phyloP scores from a whole-genome alignment of 1,140 invertebrate genomes.

The Pseudomyrmex gracilis region DNA sequence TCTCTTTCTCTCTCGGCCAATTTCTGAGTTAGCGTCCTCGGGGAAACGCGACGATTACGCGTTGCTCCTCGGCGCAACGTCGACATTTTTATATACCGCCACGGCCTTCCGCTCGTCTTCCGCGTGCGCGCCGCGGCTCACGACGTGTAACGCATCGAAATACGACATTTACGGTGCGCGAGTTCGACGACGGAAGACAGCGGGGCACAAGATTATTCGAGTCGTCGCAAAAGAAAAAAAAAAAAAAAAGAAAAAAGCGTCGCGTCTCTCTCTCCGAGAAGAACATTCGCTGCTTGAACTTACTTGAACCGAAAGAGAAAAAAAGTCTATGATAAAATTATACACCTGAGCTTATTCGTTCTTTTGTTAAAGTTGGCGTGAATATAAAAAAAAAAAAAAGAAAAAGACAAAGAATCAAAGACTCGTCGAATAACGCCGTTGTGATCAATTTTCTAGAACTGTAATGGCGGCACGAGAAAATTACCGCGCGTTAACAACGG shows the following conservation, averaged over 20 bases:
- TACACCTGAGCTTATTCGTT: no score
- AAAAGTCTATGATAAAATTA: no score
- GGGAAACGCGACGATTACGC: slow-evolving; percentile 43
- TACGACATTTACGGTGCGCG: neutral
- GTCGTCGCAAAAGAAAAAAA: neutral
- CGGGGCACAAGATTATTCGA: neutral
- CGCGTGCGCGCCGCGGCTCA: no score
- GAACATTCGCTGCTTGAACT: no score
- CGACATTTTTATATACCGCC: slow-evolving; percentile 21
- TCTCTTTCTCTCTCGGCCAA: slow-evolving; percentile 11
- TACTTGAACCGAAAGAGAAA: no score
- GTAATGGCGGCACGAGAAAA: neutral
- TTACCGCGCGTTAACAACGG: slow-evolving; percentile 15
- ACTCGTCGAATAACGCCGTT: neutral
- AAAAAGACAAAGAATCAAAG: neutral
- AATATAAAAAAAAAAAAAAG: neutral
- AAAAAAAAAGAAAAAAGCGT: no score
- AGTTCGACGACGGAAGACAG: neutral
- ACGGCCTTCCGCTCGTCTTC: neutral
- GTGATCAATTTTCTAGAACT: slow-evolving; percentile 7
- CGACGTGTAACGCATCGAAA: slow-evolving; percentile 33
- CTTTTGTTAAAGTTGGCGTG: no score
- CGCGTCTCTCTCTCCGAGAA: neutral
- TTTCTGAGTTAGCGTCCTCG: slow-evolving; percentile 35
- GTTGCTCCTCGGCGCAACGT: slow-evolving; percentile 21